These are phyloP conservation scores for Drosophila subpulchrella DNA, from an alignment of 1,140 invertebrate species.

Conservation along the genomic window DNA sequence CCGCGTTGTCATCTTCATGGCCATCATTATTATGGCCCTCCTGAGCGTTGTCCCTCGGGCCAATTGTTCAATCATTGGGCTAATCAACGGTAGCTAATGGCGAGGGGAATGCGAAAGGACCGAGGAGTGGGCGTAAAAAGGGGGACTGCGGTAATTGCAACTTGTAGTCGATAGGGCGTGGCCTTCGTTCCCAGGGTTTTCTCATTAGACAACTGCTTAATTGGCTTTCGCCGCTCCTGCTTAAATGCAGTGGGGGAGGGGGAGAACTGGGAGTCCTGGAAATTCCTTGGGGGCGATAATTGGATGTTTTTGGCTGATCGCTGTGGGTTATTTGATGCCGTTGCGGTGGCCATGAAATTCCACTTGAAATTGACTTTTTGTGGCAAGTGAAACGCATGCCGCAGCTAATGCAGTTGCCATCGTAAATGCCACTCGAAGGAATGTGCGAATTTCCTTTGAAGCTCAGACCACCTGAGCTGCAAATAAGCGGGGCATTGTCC, in stretches of 20 bases:
- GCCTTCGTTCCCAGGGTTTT: slow-evolving; percentile 20
- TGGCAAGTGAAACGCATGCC: slow-evolving; percentile 2
- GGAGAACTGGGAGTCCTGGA: slow-evolving; percentile 4
- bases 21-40: not conserved
- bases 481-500: slow-evolving; percentile 5
- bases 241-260: slow-evolving; percentile 2
- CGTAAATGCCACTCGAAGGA: slow-evolving; percentile 2
- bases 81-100: slow-evolving; percentile 59
- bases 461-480: not conserved
- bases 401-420: slow-evolving; percentile 28
- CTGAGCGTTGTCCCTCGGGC: slow-evolving; percentile 29
- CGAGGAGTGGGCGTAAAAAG: not conserved
- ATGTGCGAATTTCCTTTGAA: slow-evolving; percentile 14
- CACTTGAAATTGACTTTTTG: slow-evolving; percentile 37
- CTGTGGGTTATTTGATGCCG: slow-evolving; percentile 16
- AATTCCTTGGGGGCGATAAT: slow-evolving; percentile 31
- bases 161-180: slow-evolving; percentile 38
- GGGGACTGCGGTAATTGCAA: slow-evolving; percentile 46
- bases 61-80: slow-evolving; percentile 69
- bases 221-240: slow-evolving; percentile 36
- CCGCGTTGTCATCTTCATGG: slow-evolving; percentile 1
- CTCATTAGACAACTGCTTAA: slow-evolving; percentile 61
- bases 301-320: slow-evolving; percentile 42
- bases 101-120: slow-evolving; percentile 9
- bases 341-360: slow-evolving; percentile 15